phyloP scores from a whole-genome alignment of 2,113 vertebrate species.

The Todiramphus saurophagus region DNA sequence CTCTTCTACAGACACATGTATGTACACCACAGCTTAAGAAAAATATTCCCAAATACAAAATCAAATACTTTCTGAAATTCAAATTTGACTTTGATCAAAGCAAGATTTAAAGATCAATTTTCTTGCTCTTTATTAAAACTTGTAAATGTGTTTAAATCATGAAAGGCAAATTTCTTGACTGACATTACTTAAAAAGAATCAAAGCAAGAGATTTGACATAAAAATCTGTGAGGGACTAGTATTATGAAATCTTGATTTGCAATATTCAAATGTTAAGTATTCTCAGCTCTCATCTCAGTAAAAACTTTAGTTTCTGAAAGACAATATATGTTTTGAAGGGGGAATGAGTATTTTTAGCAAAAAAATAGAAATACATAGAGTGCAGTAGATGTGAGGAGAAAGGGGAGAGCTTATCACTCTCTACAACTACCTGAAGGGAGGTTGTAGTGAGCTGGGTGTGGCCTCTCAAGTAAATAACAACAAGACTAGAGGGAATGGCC shows the following conservation, averaged over 20 bases:
- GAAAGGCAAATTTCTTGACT: not conserved
- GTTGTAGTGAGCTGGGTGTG: no score
- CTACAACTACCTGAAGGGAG: no score
- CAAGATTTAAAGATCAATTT: not conserved
- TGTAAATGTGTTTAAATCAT: not conserved
- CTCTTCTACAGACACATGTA: not conserved
- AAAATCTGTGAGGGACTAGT: not conserved
- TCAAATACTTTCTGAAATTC: not conserved
- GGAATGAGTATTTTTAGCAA: not conserved
- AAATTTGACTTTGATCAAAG: not conserved
- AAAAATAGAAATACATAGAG: not conserved
- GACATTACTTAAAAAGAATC: not conserved
- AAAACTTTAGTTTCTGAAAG: not conserved
- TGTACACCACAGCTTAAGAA: not conserved
- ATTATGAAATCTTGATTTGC: not conserved
- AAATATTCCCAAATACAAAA: not conserved
- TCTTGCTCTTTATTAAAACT: not conserved
- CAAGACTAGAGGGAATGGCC: no score
- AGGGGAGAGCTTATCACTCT: no score
- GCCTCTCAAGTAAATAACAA: no score
- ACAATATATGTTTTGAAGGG: not conserved
- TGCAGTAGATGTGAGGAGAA: not conserved
- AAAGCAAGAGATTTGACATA: not conserved
- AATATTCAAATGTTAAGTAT: not conserved
- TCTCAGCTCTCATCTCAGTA: not conserved